These are phyloP conservation scores for Orgyia antiqua DNA, from an alignment of 2,888 invertebrate species.

Conservation along the genomic window DNA sequence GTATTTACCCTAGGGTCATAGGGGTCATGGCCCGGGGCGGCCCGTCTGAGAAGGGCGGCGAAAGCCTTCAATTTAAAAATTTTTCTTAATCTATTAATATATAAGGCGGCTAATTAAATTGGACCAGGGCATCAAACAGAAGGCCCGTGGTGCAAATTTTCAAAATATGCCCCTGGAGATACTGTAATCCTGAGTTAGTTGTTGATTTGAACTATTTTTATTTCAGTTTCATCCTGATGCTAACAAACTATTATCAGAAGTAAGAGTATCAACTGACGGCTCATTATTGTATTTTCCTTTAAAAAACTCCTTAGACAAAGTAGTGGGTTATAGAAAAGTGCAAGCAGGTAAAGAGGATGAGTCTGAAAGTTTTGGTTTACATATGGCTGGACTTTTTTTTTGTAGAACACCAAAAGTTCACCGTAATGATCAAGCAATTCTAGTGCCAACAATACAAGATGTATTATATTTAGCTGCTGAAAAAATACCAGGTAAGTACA, in stretches of 20 bases:
- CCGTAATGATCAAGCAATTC: slow-evolving; percentile 63
- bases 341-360: slow-evolving; percentile 66
- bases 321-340: slow-evolving; percentile 82
- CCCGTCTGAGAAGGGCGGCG: too few species aligned
- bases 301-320: slow-evolving; percentile 75
- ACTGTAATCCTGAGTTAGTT: too few species aligned
- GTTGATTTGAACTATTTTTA: slow-evolving; percentile 9
- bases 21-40: too few species aligned
- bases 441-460: slow-evolving; percentile 69
- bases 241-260: slow-evolving; percentile 71
- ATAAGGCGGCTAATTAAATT: too few species aligned
- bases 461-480: slow-evolving; percentile 60
- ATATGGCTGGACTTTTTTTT: slow-evolving; percentile 59
- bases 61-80: too few species aligned
- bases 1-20: too few species aligned
- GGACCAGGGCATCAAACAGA: too few species aligned
- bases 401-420: slow-evolving; percentile 50
- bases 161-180: too few species aligned
- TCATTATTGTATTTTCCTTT: slow-evolving; percentile 82
- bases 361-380: slow-evolving; percentile 43
- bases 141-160: too few species aligned
- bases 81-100: too few species aligned
- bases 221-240: slow-evolving; percentile 65
- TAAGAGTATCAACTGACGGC: slow-evolving; percentile 71
- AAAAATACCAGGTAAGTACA: slow-evolving; percentile 68